These are phyloP conservation scores for Dilophus febrilis DNA, from an alignment of 2,888 invertebrate genomes.

Conservation along the genomic window DNA sequence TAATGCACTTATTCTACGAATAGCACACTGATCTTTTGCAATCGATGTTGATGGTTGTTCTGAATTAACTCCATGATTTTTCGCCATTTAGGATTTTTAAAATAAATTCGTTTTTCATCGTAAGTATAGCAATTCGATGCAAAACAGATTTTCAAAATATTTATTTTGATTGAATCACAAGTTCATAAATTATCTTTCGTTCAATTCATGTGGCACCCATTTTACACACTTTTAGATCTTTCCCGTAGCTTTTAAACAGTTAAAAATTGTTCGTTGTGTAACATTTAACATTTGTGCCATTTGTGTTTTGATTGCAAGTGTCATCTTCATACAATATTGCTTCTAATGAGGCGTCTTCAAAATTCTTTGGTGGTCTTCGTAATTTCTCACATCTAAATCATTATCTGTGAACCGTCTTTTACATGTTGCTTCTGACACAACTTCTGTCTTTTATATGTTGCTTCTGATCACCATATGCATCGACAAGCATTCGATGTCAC, in stretches of 20 bases:
- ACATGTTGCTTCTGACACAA: too few species aligned
- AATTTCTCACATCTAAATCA: too few species aligned
- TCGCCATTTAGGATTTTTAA: conserved; percentile 4
- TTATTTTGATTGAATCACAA: too few species aligned
- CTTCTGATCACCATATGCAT: too few species aligned
- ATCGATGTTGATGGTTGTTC: conserved; percentile 2
- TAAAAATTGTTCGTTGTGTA: too few species aligned
- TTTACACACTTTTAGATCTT: not conserved
- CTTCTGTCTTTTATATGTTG: too few species aligned
- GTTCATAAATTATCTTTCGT: not conserved
- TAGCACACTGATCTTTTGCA: too few species aligned
- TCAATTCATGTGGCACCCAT: conserved; percentile 2
- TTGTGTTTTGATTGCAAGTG: conserved; percentile 4
- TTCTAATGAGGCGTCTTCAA: conserved; percentile 8
- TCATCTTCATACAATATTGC: conserved; percentile 6
- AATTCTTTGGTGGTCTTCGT: conserved; percentile 4
- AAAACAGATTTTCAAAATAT: conserved; percentile 5
- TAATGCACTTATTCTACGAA: too few species aligned
- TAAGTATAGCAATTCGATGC: conserved; percentile 4
- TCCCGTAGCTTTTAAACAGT: too few species aligned
- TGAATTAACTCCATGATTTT: conserved; percentile 1
- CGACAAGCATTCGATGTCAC: too few species aligned
- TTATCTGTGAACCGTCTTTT: too few species aligned
- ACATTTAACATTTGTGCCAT: too few species aligned
- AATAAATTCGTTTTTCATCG: conserved; percentile 1